A percentile compares a stretch with the other conserved stretches of the same genome.
phyloP scores from a whole-genome alignment of 2,888 invertebrate species.

The Formica aserva region DNA sequence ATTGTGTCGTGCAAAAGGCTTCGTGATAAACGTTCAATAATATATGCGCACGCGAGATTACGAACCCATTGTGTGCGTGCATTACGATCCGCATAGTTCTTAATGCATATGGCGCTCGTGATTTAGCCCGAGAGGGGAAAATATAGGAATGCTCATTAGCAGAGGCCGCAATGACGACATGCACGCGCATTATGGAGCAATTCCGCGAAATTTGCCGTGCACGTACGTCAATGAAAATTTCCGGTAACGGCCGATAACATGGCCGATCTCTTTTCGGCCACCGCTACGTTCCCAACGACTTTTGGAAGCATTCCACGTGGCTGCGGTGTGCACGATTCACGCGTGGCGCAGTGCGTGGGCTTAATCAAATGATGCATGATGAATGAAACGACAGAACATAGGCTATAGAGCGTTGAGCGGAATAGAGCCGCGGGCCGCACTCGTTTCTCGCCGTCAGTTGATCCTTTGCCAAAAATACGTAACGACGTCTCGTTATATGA shows the following conservation, averaged over 20 bases:
- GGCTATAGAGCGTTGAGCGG: slow-evolving; percentile 45
- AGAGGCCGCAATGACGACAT: slow-evolving; percentile 41
- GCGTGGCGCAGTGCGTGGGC: slow-evolving; percentile 58
- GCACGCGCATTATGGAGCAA: slow-evolving; percentile 35
- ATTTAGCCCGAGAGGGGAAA: slow-evolving; percentile 21
- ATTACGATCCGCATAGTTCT: slow-evolving; percentile 36
- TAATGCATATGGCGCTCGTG: slow-evolving; percentile 34
- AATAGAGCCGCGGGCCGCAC: slow-evolving; percentile 4
- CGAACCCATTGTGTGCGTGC: background rate
- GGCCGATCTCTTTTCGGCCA: slow-evolving; percentile 64
- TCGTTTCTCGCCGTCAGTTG: slow-evolving; percentile 50
- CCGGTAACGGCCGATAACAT: slow-evolving; percentile 63
- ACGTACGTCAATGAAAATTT: slow-evolving; percentile 68
- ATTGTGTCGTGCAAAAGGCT: background rate
- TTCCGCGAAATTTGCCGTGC: slow-evolving; percentile 61
- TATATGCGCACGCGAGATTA: slow-evolving; percentile 2
- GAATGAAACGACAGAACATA: slow-evolving; percentile 72
- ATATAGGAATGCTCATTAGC: slow-evolving; percentile 54
- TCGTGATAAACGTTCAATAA: background rate
- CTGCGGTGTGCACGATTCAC: slow-evolving; percentile 55
- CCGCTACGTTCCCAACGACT: slow-evolving; percentile 59
- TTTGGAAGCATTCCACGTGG: slow-evolving; percentile 61
- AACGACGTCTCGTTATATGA: slow-evolving; percentile 57
- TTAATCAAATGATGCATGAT: slow-evolving; percentile 75
- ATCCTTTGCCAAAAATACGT: slow-evolving; percentile 63